phyloP scores from a whole-genome alignment of 2,888 invertebrate genomes.

The Malachius bipustulatus region DNA sequence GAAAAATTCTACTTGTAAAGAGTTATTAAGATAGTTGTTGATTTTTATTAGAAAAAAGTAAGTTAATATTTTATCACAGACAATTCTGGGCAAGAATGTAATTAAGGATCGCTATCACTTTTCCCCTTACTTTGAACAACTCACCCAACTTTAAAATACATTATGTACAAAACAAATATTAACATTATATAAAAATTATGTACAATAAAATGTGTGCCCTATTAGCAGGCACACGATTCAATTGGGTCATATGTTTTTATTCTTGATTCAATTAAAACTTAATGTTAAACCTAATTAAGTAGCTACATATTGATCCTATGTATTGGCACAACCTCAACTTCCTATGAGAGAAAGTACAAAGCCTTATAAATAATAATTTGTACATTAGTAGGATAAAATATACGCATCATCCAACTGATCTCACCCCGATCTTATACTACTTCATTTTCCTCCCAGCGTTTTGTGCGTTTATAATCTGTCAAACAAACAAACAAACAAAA shows the following conservation, averaged over 20 bases:
- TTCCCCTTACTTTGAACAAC: conserved; percentile 17
- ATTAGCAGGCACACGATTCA: conserved; percentile 23
- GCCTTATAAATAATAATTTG: conserved; percentile 16
- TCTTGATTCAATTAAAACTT: conserved; percentile 26
- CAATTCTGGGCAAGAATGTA: conserved; percentile 32
- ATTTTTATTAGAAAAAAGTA: conserved; percentile 14
- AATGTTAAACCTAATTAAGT: conserved; percentile 24
- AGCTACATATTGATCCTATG: conserved; percentile 24
- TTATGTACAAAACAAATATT: conserved; percentile 23
- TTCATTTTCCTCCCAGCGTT: no score
- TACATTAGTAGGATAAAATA: no score
- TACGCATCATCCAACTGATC: no score
- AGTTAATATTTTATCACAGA: conserved; percentile 34
- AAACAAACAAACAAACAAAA: no score
- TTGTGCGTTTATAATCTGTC: no score
- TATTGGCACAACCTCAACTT: conserved; percentile 29
- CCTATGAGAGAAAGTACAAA: conserved; percentile 27
- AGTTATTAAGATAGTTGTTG: neutral
- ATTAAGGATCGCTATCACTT: conserved; percentile 25
- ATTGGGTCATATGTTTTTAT: conserved; percentile 32
- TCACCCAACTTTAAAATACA: conserved; percentile 23
- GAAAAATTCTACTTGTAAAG: neutral
- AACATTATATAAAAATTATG: conserved; percentile 24
- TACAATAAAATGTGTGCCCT: conserved; percentile 26
- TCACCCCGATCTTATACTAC: no score